Percentiles rank a stretch among this genome's conserved stretches.
phyloP scores from a whole-genome alignment of 2,888 invertebrate genomes.

The Cecidostiba fungosa region DNA sequence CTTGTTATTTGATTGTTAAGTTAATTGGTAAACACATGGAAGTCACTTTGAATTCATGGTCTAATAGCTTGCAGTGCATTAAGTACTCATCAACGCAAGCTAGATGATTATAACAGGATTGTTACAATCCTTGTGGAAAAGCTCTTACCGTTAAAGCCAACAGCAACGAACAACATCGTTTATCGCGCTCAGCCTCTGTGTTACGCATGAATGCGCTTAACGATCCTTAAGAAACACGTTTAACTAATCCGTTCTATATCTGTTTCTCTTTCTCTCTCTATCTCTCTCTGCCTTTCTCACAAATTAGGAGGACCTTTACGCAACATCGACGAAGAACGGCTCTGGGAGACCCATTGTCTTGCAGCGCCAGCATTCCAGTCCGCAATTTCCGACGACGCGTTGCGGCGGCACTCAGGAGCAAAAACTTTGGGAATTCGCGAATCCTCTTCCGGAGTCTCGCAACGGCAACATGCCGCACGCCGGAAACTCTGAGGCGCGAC shows the following conservation, averaged over 20 bases:
- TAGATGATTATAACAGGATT: neutral
- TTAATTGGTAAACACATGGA: no score
- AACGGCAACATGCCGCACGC: neutral
- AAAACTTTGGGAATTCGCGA: constrained; percentile 58
- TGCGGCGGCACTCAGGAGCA: constrained; percentile 42
- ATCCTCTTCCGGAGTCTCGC: constrained; percentile 20
- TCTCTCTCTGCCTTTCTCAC: neutral
- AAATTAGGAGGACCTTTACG: constrained; percentile 66
- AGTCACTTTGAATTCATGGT: no score
- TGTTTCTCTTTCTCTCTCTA: neutral
- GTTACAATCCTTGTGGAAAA: neutral
- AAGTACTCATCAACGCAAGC: neutral
- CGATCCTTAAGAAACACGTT: constrained; percentile 4
- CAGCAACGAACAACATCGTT: neutral
- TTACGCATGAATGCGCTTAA: neutral
- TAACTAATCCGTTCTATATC: neutral
- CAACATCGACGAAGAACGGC: constrained; percentile 56
- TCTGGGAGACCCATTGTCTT: constrained; percentile 62
- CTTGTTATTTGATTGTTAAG: no score
- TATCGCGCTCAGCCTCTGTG: neutral
- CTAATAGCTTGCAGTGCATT: neutral
- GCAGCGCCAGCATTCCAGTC: constrained; percentile 76
- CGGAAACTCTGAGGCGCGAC: neutral
- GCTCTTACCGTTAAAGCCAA: constrained; percentile 8
- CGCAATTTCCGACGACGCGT: constrained; percentile 54